Evolutionary conservation across 2,797 vertebrate species (phyloP).

Genomic region (Gymnodraco acuticeps): DNA sequence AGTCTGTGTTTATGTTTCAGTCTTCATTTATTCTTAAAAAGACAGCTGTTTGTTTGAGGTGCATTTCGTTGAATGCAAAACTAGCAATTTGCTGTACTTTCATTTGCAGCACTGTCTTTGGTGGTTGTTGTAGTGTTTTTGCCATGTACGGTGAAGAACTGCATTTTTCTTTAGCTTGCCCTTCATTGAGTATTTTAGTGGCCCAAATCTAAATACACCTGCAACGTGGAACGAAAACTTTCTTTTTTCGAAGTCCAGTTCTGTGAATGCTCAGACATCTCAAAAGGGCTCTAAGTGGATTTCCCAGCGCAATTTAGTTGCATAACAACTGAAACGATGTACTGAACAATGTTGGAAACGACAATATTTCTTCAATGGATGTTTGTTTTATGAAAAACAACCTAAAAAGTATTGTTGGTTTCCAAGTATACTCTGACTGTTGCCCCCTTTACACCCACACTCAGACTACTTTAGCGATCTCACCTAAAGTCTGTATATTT

Average conservation of each 20-base stretch:
- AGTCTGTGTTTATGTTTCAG: slow-evolving; percentile 18
- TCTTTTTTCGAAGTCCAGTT: neutral
- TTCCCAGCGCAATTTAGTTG: neutral
- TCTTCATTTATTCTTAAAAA: neutral
- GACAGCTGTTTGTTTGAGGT: slow-evolving; percentile 2
- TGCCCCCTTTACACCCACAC: slow-evolving; percentile 28
- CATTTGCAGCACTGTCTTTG: neutral
- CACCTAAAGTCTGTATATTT: slow-evolving; percentile 44
- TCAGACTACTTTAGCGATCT: neutral
- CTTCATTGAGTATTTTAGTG: neutral
- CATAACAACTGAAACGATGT: neutral
- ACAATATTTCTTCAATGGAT: neutral
- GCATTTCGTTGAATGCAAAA: neutral
- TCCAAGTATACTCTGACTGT: neutral
- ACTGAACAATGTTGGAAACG: neutral
- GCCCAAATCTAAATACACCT: neutral
- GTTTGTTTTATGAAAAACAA: slow-evolving; percentile 13
- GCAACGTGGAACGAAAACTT: neutral
- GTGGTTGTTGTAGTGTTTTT: neutral
- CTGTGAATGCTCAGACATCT: neutral
- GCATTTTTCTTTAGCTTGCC: neutral
- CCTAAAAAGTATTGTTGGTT: slow-evolving; percentile 4
- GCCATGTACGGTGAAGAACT: neutral
- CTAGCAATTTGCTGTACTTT: neutral
- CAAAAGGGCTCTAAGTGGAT: neutral